Evolutionary conservation across 2,797 vertebrate species (phyloP).

Genomic region (Crypturellus tataupa): DNA sequence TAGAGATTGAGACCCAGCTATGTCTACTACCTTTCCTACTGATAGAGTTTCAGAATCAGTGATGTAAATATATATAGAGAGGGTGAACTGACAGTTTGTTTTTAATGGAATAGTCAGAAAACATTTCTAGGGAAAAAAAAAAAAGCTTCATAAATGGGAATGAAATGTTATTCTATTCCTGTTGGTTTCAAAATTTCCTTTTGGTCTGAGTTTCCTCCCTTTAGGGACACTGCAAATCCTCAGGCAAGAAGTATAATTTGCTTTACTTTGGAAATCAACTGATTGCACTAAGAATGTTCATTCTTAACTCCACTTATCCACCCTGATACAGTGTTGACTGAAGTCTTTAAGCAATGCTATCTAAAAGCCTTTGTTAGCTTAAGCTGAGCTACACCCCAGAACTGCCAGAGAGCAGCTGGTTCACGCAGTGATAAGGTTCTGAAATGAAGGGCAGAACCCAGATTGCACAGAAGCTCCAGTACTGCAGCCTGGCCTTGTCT

Average conservation of each 20-base stretch:
- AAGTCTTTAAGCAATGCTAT: slow-evolving; percentile 70
- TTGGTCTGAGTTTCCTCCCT: neutral
- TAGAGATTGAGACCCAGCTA: neutral
- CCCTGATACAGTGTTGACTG: slow-evolving; percentile 5
- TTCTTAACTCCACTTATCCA: slow-evolving; percentile 36
- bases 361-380: slow-evolving; percentile 57
- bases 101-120: neutral
- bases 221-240: neutral
- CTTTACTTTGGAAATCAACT: slow-evolving; percentile 32
- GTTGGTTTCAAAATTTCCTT: neutral
- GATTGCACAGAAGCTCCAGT: neutral
- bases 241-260: neutral
- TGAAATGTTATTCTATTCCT: neutral
- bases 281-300: slow-evolving; percentile 42
- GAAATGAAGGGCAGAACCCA: slow-evolving; percentile 60
- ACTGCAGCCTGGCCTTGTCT: neutral
- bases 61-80: neutral
- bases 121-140: neutral
- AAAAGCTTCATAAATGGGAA: neutral
- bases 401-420: neutral
- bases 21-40: neutral
- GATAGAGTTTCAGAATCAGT: neutral
- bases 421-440: slow-evolving; percentile 19
- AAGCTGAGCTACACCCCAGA: slow-evolving; percentile 53
- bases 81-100: neutral